Evolutionary conservation across 2,113 vertebrate genomes (phyloP), one percentile per base, ranked within the genome.

Genomic region (Hymenochirus boettgeri): DNA sequence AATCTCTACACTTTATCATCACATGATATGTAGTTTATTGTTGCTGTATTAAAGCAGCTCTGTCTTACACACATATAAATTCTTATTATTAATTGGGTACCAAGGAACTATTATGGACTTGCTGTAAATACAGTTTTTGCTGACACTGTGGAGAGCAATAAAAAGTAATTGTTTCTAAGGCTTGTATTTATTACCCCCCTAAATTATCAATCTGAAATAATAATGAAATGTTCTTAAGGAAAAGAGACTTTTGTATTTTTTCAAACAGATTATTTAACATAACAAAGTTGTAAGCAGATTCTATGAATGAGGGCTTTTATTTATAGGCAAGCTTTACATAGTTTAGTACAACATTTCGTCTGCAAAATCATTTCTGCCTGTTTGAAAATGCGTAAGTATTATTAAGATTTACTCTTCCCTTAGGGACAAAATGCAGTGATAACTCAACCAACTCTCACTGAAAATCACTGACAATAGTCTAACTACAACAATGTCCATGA

Each of bases 151-250:
- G 55, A 59, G 64, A 58, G 56, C 57, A 19, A 66, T 66, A 66
- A 66, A 66, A 48, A 35, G 55, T 66, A 66, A 66, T 66, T 66
- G 63, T 66, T 66, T 66, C 54, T 51, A 66, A 66, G 55, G 47
- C 57, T 58, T 50, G 63, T 46, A 67, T 59, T 59, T 67, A 57
- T 29, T 46, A 67, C 55, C 29, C 47, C n/a, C 23, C 23, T 67
- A 67, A 67, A 67, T 67, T 56, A 67, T 53, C n/a, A 2, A 21
- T 42, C 26, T 59, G 52, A 59, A 42, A 59, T 31, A 59, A 46
- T 42, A 18, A 15, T 22, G 48, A 42, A 59, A 51, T 51, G 7
- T 33, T 3, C 2, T n/a, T 23, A n/a, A 33, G 27, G 29, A 39
- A 57, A 7, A 57, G 21, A 48, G 18, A 9, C 21, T 48, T 48